phyloP scores from a whole-genome alignment of 1,140 invertebrate genomes.

The Harlomillsia oculata region DNA sequence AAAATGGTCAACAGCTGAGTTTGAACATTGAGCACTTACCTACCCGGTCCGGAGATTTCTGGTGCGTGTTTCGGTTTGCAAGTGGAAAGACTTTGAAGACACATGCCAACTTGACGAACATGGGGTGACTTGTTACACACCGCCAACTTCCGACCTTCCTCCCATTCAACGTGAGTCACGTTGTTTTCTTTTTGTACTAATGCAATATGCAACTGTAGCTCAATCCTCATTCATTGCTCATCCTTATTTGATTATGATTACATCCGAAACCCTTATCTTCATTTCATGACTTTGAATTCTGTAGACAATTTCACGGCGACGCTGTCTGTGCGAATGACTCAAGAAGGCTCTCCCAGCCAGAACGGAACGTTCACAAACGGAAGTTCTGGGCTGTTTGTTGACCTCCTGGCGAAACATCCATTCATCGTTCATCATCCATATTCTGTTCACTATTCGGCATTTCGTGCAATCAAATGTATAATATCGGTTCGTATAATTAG shows the following conservation, averaged over 20 bases:
- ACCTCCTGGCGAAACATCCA: too few relatives aligned
- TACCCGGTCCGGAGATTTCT: slow-evolving; percentile 72
- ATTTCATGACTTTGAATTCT: slow-evolving; percentile 30
- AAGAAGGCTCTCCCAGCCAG: slow-evolving; percentile 52
- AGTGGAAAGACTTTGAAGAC: slow-evolving; percentile 75
- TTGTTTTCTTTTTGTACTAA: slow-evolving; percentile 14
- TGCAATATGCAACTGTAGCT: too few relatives aligned
- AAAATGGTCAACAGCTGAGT: slow-evolving; percentile 51
- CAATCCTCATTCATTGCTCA: too few relatives aligned
- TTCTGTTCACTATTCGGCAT: too few relatives aligned
- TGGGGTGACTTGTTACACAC: slow-evolving; percentile 88
- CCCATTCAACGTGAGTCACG: slow-evolving; percentile 65
- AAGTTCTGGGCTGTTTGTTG: too few relatives aligned
- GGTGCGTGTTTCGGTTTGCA: slow-evolving; percentile 85
- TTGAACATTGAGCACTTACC: slow-evolving; percentile 88
- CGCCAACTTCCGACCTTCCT: slow-evolving; percentile 78
- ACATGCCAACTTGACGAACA: slow-evolving; percentile 76
- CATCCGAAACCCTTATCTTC: too few relatives aligned
- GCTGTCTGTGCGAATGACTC: slow-evolving; percentile 76
- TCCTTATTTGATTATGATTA: too few relatives aligned
- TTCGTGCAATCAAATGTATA: too few relatives aligned
- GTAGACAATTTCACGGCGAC: slow-evolving; percentile 93
- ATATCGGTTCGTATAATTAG: too few relatives aligned
- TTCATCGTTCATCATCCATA: too few relatives aligned
- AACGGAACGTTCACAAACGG: too few relatives aligned